Evolutionary conservation across 37 sponge, comb jelly and placozoan species (phyloP).

Genomic region (Beroe ovata): DNA sequence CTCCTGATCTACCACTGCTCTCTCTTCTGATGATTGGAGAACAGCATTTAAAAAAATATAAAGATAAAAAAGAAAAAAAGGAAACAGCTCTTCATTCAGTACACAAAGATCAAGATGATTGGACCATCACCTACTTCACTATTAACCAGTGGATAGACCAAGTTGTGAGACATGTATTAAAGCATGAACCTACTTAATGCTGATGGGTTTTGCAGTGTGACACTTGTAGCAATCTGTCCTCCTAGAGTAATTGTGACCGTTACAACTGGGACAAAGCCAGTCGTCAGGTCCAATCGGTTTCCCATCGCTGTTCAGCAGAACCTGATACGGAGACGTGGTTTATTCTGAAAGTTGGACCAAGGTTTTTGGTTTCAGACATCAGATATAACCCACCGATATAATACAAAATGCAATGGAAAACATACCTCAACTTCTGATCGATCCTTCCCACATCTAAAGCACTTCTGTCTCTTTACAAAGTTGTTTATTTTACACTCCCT

Average conservation of each 20-base stretch:
- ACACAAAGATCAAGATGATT: no score
- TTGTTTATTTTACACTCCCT: constrained; percentile 41
- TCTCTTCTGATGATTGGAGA: no score
- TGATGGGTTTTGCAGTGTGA: neutral
- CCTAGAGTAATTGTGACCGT: constrained; percentile 40
- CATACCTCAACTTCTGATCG: constrained; percentile 28
- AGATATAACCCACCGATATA: neutral
- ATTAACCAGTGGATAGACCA: no score
- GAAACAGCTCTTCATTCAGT: no score
- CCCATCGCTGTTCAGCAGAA: constrained; percentile 2
- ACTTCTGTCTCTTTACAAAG: constrained; percentile 36
- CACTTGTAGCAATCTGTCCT: constrained; percentile 42
- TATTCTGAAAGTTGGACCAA: neutral
- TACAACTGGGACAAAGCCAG: constrained; percentile 42
- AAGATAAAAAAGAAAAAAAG: no score
- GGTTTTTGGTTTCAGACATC: neutral
- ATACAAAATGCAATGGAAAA: neutral
- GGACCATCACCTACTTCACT: no score
- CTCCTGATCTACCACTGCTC: no score
- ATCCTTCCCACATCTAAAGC: constrained; percentile 1
- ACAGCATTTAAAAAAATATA: no score
- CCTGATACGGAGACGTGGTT: neutral
- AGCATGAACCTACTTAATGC: neutral
- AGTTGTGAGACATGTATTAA: no score
- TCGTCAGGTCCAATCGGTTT: constrained; percentile 10